phyloP scores from a whole-genome alignment of 2,113 vertebrate genomes.

The Oxygymnocypris stewartii region DNA sequence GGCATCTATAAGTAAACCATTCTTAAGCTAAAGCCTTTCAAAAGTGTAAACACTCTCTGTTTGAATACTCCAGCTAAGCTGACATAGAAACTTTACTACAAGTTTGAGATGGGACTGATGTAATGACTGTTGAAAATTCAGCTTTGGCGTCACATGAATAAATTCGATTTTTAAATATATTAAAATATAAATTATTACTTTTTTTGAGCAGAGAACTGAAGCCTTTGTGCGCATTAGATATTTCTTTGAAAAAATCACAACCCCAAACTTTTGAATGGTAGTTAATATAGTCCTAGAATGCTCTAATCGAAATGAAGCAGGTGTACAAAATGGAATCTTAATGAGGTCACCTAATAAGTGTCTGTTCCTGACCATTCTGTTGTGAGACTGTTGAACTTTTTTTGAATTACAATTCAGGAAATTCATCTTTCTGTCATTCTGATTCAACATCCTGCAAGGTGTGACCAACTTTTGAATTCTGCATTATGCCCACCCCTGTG shows the following conservation, averaged over 20 bases:
- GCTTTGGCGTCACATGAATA: background rate
- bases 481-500: background rate
- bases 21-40: background rate
- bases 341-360: no score
- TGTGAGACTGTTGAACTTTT: background rate
- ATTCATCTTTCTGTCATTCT: background rate
- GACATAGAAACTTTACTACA: background rate
- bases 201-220: background rate
- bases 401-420: background rate
- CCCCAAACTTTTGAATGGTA: background rate
- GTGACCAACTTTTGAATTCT: background rate
- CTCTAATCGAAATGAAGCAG: background rate
- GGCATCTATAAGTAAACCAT: background rate
- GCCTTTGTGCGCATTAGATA: background rate
- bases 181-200: background rate
- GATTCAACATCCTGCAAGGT: background rate
- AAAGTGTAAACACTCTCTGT: background rate
- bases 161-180: background rate
- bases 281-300: background rate
- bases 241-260: background rate
- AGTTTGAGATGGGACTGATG: no score
- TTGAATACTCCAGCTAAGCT: background rate
- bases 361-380: background rate
- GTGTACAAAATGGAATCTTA: background rate
- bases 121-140: background rate